phyloP scores from a whole-genome alignment of 1,140 invertebrate genomes.

The Paralvinella palmiformis region DNA sequence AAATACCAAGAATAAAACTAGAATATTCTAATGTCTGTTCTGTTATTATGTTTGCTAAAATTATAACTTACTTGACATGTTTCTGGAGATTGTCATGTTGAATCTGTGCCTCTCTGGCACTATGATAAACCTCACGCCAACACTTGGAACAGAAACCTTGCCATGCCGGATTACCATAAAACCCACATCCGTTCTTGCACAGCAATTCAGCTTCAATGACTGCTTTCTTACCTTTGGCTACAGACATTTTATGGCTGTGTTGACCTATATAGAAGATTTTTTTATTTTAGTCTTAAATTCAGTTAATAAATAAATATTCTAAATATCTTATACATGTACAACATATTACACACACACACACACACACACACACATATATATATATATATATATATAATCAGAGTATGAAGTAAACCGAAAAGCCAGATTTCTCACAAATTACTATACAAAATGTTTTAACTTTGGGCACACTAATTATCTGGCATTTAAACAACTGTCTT shows the following conservation, averaged over 20 bases:
- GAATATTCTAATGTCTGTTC: not conserved
- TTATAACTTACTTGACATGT: not conserved
- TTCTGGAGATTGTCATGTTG: slow-evolving; percentile 29
- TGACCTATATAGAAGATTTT: no score
- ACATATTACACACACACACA: no score
- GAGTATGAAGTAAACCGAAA: no score
- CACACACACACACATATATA: no score
- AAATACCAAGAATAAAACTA: not conserved
- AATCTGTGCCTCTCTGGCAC: slow-evolving; percentile 34
- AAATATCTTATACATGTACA: no score
- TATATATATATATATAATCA: no score
- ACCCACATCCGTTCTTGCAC: slow-evolving; percentile 93
- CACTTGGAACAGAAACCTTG: slow-evolving; percentile 94
- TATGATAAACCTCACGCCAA: slow-evolving; percentile 53
- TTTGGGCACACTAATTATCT: no score
- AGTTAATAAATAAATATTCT: no score
- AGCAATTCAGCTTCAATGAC: slow-evolving; percentile 77
- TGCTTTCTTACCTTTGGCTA: slow-evolving; percentile 23
- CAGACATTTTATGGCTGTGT: not conserved
- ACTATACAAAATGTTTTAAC: no score
- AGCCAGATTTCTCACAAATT: no score
- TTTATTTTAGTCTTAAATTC: no score
- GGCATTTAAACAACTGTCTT: no score
- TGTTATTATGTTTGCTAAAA: not conserved
- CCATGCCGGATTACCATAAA: slow-evolving; percentile 94